A percentile compares a stretch with the other conserved stretches of the same genome.
These are phyloP conservation scores for Autographa gamma DNA, from an alignment of 2,888 invertebrate genomes.

Conservation along the genomic window DNA sequence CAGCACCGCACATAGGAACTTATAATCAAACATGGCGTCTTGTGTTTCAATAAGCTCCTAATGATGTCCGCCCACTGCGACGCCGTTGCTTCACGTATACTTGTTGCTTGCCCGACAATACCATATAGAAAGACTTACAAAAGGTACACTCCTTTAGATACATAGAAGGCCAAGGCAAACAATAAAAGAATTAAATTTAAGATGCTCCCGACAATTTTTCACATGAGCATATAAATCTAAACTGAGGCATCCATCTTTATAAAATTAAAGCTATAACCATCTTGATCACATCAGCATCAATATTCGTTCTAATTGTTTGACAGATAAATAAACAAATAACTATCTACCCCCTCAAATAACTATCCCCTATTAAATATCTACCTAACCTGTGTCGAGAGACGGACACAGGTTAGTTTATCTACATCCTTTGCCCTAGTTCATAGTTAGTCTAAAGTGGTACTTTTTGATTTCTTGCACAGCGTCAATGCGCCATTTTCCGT, in stretches of 20 bases:
- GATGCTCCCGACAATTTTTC: too few relatives aligned
- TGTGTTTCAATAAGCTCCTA: conserved; percentile 67
- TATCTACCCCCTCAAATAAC: too few relatives aligned
- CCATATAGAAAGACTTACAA: conserved; percentile 42
- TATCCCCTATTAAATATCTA: too few relatives aligned
- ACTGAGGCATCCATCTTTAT: too few relatives aligned
- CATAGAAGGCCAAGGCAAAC: background rate
- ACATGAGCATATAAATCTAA: too few relatives aligned
- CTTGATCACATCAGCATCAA: too few relatives aligned
- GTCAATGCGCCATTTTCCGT: conserved; percentile 41
- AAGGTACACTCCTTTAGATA: conserved; percentile 22
- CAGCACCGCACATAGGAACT: conserved; percentile 15
- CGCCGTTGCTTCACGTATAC: conserved; percentile 49
- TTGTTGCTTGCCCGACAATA: conserved; percentile 55
- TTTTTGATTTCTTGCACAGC: conserved; percentile 18
- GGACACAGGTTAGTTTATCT: background rate
- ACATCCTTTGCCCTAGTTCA: background rate
- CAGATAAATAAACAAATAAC: too few relatives aligned
- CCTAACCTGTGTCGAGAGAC: too few relatives aligned
- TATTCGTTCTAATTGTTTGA: too few relatives aligned
- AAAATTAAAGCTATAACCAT: too few relatives aligned
- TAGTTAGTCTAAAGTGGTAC: background rate
- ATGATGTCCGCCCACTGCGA: conserved; percentile 66
- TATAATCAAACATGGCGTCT: conserved; percentile 53
- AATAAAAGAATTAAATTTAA: background rate